Evolutionary conservation across 1,140 invertebrate species (phyloP).

Genomic region (Leptinotarsa defecta): DNA sequence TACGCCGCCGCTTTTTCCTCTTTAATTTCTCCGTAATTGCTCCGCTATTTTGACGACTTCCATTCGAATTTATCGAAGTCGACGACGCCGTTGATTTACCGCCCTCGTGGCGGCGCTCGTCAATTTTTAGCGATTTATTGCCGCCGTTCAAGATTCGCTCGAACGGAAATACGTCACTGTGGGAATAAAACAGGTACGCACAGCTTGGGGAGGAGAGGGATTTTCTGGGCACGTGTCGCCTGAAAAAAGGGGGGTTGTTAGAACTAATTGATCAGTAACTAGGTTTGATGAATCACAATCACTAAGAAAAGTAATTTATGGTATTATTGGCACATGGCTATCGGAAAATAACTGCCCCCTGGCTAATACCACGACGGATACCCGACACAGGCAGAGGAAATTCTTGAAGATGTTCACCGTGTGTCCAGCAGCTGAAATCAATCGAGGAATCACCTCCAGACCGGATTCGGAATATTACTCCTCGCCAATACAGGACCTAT

Average conservation of each 20-base stretch:
- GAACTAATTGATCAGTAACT: too few relatives aligned
- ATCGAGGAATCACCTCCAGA: too few relatives aligned
- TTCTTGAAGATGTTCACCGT: too few relatives aligned
- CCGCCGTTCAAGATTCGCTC: constrained; percentile 28
- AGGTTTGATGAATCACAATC: too few relatives aligned
- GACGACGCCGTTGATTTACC: constrained; percentile 1
- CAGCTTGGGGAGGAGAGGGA: neutral
- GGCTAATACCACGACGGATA: too few relatives aligned
- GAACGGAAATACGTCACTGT: constrained; percentile 42
- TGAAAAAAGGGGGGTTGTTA: neutral
- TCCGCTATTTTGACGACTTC: constrained; percentile 23
- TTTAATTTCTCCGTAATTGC: constrained; percentile 30
- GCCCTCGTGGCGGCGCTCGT: constrained; percentile 29
- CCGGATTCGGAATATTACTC: too few relatives aligned
- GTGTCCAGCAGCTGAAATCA: too few relatives aligned
- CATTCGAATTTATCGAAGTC: neutral
- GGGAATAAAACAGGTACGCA: constrained; percentile 35
- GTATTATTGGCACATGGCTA: too few relatives aligned
- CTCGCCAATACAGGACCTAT: too few relatives aligned
- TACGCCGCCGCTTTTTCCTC: constrained; percentile 26
- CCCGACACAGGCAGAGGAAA: too few relatives aligned
- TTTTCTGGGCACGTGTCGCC: neutral
- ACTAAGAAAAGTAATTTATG: too few relatives aligned
- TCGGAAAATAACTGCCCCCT: too few relatives aligned
- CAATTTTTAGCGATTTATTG: constrained; percentile 32